phyloP scores from a whole-genome alignment of 1,140 invertebrate species.

The Calliopsis andreniformis region DNA sequence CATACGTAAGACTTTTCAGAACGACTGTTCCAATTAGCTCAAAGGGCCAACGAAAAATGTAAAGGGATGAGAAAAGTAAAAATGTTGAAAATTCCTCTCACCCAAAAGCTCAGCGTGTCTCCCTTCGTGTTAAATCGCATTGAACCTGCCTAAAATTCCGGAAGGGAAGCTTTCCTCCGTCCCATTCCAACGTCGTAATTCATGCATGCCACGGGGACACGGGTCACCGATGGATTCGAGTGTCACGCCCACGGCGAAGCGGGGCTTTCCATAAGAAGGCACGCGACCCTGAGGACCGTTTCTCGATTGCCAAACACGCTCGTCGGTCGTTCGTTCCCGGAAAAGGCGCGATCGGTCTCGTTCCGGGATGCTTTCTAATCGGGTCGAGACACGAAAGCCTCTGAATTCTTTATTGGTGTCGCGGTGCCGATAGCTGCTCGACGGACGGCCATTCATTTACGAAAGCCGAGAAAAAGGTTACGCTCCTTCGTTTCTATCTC shows the following conservation, averaged over 20 bases:
- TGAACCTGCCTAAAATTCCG: slow-evolving; percentile 10
- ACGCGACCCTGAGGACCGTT: not conserved
- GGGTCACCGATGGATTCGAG: not conserved
- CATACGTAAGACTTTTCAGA: no score
- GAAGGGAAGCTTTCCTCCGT: not conserved
- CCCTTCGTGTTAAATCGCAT: no score
- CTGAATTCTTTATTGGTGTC: slow-evolving; percentile 11
- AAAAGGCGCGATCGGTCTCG: not conserved
- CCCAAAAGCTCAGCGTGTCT: no score
- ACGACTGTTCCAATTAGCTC: no score
- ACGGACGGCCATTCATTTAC: slow-evolving; percentile 5
- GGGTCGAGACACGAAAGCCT: not conserved
- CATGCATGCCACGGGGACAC: not conserved
- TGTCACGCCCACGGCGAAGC: not conserved
- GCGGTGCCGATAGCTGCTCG: slow-evolving; percentile 3
- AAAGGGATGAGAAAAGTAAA: no score
- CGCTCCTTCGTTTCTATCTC: not conserved
- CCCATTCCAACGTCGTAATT: not conserved
- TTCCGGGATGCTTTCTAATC: not conserved
- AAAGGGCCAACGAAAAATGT: no score
- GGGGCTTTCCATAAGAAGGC: not conserved
- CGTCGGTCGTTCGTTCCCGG: not conserved
- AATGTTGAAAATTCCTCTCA: no score
- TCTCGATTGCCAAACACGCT: slow-evolving; percentile 2
- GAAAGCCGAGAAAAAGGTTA: slow-evolving; percentile 16